These are phyloP conservation scores for Drosophila paranaensis DNA, from an alignment of 2,888 invertebrate genomes.

Conservation along the genomic window DNA sequence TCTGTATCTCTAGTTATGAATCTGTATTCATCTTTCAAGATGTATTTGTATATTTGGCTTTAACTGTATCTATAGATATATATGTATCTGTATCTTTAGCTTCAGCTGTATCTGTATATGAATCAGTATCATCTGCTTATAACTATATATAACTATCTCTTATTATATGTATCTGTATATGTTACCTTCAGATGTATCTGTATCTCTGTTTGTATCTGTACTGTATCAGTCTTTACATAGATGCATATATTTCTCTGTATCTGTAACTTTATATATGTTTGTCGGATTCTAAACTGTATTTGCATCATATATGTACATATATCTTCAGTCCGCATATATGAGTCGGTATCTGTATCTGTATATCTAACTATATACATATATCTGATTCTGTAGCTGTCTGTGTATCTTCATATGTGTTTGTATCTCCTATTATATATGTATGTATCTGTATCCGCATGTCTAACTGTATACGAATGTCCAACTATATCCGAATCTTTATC, in stretches of 20 bases:
- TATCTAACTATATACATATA: not conserved
- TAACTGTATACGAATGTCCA: not conserved
- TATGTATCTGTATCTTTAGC: not conserved
- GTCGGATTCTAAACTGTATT: not conserved
- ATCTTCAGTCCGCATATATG: too few species aligned
- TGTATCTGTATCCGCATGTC: not conserved
- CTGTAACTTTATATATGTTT: not conserved
- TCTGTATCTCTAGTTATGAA: too few species aligned
- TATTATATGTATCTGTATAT: not conserved
- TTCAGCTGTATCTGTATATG: not conserved
- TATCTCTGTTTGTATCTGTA: not conserved
- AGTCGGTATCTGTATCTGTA: not conserved
- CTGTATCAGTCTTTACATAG: too few species aligned
- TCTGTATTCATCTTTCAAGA: too few species aligned
- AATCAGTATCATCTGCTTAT: not conserved
- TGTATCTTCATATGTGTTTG: not conserved
- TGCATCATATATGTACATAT: not conserved
- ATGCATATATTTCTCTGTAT: not conserved
- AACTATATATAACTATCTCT: not conserved
- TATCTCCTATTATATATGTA: not conserved
- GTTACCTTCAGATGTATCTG: not conserved
- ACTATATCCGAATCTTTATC: not conserved
- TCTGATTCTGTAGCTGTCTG: not conserved
- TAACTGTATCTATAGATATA: not conserved
- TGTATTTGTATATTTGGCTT: too few species aligned